Percentiles rank a stretch among this genome's conserved stretches.
These are phyloP conservation scores for Macquaria ambigua DNA, from an alignment of 2,113 vertebrate genomes.

Conservation along the genomic window DNA sequence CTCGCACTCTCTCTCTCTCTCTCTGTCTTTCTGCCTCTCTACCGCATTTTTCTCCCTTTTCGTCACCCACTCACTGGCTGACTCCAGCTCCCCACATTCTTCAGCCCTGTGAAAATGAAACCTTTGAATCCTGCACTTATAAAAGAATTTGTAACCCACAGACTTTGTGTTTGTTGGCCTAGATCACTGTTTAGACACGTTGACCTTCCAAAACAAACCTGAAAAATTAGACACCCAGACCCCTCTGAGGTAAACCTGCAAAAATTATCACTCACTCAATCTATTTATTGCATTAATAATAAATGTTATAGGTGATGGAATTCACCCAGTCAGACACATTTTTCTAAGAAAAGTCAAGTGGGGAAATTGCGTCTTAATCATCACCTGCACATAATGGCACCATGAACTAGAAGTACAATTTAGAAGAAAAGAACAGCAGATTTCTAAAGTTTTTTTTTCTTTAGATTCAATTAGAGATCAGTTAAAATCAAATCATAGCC, in stretches of 20 bases:
- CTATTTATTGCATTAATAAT: slow-evolving; percentile 30
- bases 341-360: not conserved
- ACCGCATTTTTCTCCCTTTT: slow-evolving; percentile 46
- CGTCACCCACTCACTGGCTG: slow-evolving; percentile 36
- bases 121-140: slow-evolving; percentile 45
- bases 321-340: slow-evolving; percentile 1
- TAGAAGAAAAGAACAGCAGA: not conserved
- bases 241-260: slow-evolving; percentile 1
- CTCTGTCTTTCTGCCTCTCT: slow-evolving; percentile 40
- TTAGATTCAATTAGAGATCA: not conserved
- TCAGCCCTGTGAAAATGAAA: slow-evolving; percentile 53
- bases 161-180: slow-evolving; percentile 45
- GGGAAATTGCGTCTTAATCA: not conserved
- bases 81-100: slow-evolving; percentile 36
- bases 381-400: not conserved
- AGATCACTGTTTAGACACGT: slow-evolving; percentile 17
- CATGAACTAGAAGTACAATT: not conserved
- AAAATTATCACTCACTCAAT: slow-evolving; percentile 1
- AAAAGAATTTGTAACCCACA: slow-evolving; percentile 41
- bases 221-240: not conserved
- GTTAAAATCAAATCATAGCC: not conserved
- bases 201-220: slow-evolving; percentile 5
- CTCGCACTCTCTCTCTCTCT: slow-evolving; percentile 26
- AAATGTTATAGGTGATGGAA: slow-evolving; percentile 12
- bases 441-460: not conserved